phyloP scores from a whole-genome alignment of 2,113 vertebrate genomes.

The Lepus timidus region DNA sequence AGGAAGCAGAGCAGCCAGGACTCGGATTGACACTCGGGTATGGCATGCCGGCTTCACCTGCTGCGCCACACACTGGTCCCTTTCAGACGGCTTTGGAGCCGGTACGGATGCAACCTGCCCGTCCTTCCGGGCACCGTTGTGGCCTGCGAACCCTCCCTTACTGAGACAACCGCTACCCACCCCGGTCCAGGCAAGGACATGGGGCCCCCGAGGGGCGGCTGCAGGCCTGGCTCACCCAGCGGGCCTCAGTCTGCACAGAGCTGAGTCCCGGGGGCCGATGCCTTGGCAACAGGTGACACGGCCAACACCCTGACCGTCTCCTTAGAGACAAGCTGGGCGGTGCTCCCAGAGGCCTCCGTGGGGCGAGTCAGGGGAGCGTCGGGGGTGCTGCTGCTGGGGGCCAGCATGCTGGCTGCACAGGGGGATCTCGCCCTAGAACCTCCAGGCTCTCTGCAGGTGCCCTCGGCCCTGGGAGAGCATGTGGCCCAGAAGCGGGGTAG shows the following conservation, averaged over 20 bases:
- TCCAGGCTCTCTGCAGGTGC: not conserved
- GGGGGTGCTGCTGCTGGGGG: not conserved
- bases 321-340: not conserved
- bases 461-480: not conserved
- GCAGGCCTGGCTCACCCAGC: not conserved
- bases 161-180: fast-evolving
- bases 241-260: not conserved
- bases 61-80: too few relatives aligned
- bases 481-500: not conserved
- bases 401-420: not conserved
- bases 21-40: too few relatives aligned
- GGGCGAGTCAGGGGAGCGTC: not conserved
- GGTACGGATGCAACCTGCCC: not conserved
- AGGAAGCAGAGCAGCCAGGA: too few relatives aligned
- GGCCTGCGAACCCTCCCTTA: not conserved
- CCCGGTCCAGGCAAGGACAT: not conserved
- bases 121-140: not conserved
- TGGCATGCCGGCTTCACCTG: too few relatives aligned
- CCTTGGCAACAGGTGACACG: not conserved
- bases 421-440: not conserved
- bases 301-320: not conserved
- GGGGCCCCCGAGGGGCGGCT: not conserved
- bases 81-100: too few relatives aligned
- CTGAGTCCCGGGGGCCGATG: not conserved
- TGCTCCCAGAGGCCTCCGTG: not conserved